Evolutionary conservation across 2,113 vertebrate genomes (phyloP), one percentile per base, ranked within the genome.

Genomic region (Hemiprocne comata): DNA sequence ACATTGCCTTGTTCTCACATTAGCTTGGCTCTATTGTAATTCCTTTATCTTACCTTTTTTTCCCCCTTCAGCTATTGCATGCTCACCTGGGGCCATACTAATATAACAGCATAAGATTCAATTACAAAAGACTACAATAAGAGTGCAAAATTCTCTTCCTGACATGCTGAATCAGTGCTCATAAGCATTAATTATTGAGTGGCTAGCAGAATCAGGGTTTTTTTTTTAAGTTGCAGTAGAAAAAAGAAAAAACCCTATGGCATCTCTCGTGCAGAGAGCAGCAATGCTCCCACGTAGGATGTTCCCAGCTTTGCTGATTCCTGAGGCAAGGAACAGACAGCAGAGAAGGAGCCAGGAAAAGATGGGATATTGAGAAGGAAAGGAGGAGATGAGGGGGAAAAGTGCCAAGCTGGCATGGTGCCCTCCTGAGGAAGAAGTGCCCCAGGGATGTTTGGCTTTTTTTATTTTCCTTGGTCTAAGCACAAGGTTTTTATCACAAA

Each of bases 41-140:
- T 96, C 97, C 97, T 97, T 97, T 97, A 97, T 97, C 97, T 96
- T 96, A 93, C 94, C 88, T 96, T 96, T 96, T 85, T 89, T 72
- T 57, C 85, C 81, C 93, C 96, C 83, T 91, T 90, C 94, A 97
- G 95, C 95, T 95, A 94, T 87, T 97, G 96, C 95, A 94, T 97
- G 86, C 94, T 97, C 97, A 97, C 97, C 97, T 96, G 97, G 94
- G 97, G 97, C 96, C 97, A 95, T 80, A 73, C 89, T 96, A 97
- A 96, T 97, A 95, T 97, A 97, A 97, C 95, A 95, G 95, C 94
- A 96, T 92, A 98, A 96, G 96, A 97, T 95, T 96, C 96, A 97
- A 97, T 98, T 97, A 97, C 97, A 97, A 97, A 97, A 96, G 97
- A 97, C 95, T 97, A 97, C 95, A 97, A 95, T 94, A 96, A 76